Percentiles rank a stretch among this genome's conserved stretches.
phyloP scores from a whole-genome alignment of 2,113 vertebrate species.

The Bubo blakistoni region DNA sequence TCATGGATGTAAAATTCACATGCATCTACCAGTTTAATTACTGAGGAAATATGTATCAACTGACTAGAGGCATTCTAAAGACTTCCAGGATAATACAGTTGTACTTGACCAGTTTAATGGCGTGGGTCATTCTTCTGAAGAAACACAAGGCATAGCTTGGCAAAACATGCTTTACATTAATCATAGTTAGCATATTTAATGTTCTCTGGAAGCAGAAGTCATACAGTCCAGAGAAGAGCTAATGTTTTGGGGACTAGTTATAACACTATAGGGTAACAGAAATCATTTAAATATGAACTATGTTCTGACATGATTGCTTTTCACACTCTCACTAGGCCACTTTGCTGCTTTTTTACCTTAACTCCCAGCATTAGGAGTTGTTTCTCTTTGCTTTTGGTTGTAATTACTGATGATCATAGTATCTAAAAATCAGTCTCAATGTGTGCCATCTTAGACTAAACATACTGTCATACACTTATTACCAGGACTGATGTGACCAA shows the following conservation, averaged over 20 bases:
- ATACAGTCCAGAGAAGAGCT: background rate
- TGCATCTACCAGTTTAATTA: background rate
- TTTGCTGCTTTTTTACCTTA: background rate
- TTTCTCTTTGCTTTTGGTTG: background rate
- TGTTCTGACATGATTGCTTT: background rate
- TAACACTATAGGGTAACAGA: background rate
- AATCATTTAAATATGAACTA: background rate
- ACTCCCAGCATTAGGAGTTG: background rate
- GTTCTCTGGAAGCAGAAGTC: background rate
- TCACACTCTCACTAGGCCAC: background rate
- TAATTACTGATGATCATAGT: background rate
- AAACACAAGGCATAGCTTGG: background rate
- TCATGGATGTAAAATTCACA: background rate
- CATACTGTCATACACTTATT: background rate
- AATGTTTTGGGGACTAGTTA: background rate
- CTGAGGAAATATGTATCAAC: background rate
- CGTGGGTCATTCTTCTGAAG: background rate
- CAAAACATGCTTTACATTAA: background rate
- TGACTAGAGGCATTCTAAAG: background rate
- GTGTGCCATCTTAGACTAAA: background rate
- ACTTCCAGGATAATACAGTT: background rate
- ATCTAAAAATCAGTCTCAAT: background rate
- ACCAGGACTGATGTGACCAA: background rate
- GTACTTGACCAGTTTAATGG: background rate
- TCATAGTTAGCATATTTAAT: background rate